These are phyloP conservation scores for Notoglanidium macrostoma DNA, from an alignment of 2,797 vertebrate species.

Conservation along the genomic window DNA sequence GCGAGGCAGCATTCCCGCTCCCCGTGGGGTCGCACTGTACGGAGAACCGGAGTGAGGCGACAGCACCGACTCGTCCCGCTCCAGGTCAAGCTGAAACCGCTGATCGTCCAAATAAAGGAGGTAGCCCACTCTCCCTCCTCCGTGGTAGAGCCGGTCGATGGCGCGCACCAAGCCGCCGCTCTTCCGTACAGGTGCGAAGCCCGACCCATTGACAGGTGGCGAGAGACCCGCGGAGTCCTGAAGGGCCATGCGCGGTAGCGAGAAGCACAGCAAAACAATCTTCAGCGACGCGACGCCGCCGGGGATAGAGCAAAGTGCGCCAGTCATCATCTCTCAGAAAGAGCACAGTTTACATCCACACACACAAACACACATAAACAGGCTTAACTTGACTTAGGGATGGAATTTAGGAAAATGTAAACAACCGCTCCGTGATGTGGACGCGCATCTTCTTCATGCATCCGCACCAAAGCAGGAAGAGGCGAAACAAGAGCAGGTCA, in stretches of 20 bases:
- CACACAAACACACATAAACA: neutral
- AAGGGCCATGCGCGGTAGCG: constrained; percentile 41
- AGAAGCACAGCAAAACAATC: constrained; percentile 66
- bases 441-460: constrained; percentile 69
- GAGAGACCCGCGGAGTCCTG: constrained; percentile 52
- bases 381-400: constrained; percentile 32
- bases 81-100: constrained; percentile 90
- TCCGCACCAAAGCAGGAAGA: constrained; percentile 56
- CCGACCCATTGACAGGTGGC: constrained; percentile 71
- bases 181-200: constrained; percentile 69
- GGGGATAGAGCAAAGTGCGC: constrained; percentile 17
- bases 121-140: constrained; percentile 89
- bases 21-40: constrained; percentile 66
- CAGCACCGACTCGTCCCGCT: constrained; percentile 80
- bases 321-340: neutral
- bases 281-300: constrained; percentile 63
- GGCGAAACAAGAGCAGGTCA: constrained; percentile 52
- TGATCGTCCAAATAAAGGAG: constrained; percentile 83
- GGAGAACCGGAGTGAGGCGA: constrained; percentile 71
- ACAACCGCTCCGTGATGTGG: constrained; percentile 35
- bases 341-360: constrained; percentile 2
- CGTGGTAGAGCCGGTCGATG: constrained; percentile 88
- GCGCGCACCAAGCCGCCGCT: constrained; percentile 81
- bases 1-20: constrained; percentile 51
- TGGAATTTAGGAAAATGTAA: constrained; percentile 57